Evolutionary conservation across 2,888 invertebrate species (phyloP), one percentile per base, ranked within the genome.

Genomic region (Proisotoma minuta): DNA sequence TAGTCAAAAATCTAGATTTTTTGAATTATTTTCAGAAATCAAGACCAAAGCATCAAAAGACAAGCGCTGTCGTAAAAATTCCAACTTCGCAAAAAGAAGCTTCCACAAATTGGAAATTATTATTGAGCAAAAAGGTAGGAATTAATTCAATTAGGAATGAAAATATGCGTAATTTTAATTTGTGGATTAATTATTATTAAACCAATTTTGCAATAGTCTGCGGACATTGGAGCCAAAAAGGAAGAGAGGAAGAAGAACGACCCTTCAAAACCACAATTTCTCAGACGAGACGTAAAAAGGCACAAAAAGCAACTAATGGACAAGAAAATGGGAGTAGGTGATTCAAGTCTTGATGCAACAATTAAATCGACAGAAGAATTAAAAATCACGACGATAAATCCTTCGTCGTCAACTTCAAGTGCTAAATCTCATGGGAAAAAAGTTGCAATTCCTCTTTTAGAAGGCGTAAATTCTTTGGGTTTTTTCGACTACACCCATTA

Each of bases 401-500:
- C 34, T 34, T 34, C 34, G 15, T 10, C 34, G 8, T 8, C 8
- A 10, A 34, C 8, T 15, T 34, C 8, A 8, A 10, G 8, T 8
- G 15, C 8, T 15, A 34, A 8, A 10, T 8, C 8, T 10, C 8
- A 15, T 34, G 34, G 15, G 34, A 34, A 8, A 15, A 34, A 15
- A 15, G 34, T 34, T 34, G 34, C 34, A 15, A 8, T 15, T 15
- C 57, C 34, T 10, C 57, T 52, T 3, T n/a, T 58, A 2, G 51
- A 23, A 12, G 61, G 61, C 1, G 51, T 68, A 0, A 72, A 72
- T 50, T 64, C 60, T 2, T 66, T 72, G 57, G 68, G 68, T 24
- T 68, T 62, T 20, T 61, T 72, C 22, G 69, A 69, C 40, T 70
- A 72, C 49, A 65, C 54, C 18, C 65, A 68, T 53, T 68, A 68